Percentiles rank a stretch among this genome's conserved stretches.
These are phyloP conservation scores for Chondrilla cf. caribensis DNA, from an alignment of 37 sponge, comb jelly and placozoan genomes.

Conservation along the genomic window DNA sequence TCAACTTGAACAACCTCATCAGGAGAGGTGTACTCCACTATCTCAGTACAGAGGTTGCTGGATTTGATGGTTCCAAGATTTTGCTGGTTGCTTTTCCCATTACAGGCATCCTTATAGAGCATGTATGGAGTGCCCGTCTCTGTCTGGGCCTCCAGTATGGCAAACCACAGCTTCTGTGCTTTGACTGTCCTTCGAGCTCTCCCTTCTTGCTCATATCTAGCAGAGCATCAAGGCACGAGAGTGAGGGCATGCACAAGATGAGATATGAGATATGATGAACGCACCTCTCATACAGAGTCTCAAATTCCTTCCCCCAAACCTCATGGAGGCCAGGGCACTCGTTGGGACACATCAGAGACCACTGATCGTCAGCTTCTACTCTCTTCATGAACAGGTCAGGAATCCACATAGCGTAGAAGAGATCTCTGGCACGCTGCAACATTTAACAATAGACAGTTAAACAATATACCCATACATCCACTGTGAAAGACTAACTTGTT, in stretches of 20 bases:
- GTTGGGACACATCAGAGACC: constrained; percentile 98
- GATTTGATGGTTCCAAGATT: constrained; percentile 98
- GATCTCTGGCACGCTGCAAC: constrained; percentile 88
- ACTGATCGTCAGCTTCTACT: constrained; percentile 77
- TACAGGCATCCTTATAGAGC: constrained; percentile 97
- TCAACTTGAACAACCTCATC: constrained; percentile 69
- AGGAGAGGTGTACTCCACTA: constrained; percentile 94
- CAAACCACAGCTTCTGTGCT: constrained; percentile 99
- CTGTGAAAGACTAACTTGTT: constrained; percentile 58
- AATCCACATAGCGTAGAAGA: constrained; percentile 97
- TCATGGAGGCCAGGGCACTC: constrained; percentile 95
- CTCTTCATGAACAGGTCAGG: constrained; percentile 98
- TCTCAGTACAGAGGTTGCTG: constrained; percentile 99
- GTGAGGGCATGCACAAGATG: too few relatives aligned
- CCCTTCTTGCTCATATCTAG: constrained; percentile 87
- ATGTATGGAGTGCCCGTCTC: constrained; percentile 99
- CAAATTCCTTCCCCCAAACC: constrained; percentile 94
- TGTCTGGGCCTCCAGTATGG: constrained; percentile 91
- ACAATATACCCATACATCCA: background rate
- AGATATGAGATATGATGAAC: too few relatives aligned
- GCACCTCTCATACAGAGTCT: constrained; percentile 74
- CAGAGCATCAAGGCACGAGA: too few relatives aligned
- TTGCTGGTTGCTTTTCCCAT: constrained; percentile 98
- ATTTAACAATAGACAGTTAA: background rate
- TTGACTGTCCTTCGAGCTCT: constrained; percentile 55